phyloP scores from a whole-genome alignment of 2,888 invertebrate genomes.

The Netelia fuscicornis region DNA sequence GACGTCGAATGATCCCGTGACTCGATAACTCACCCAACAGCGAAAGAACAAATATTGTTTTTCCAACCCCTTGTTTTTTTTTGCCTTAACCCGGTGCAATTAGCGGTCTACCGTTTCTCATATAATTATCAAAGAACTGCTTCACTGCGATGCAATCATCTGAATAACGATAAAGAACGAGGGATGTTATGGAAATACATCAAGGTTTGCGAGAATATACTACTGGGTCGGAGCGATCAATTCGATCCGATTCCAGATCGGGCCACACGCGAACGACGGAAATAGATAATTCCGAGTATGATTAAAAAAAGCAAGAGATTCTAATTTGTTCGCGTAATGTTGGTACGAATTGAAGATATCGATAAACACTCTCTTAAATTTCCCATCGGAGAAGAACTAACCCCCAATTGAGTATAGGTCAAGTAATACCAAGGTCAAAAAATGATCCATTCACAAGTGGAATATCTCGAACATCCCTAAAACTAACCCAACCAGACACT shows the following conservation, averaged over 20 bases:
- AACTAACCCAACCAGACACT: too few relatives aligned
- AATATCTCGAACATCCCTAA: too few relatives aligned
- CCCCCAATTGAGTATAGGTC: too few relatives aligned
- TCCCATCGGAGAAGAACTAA: too few relatives aligned
- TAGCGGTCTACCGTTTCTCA: not conserved
- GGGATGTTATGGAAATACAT: not conserved
- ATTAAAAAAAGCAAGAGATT: not conserved
- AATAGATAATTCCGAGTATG: not conserved
- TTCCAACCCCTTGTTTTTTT: not conserved
- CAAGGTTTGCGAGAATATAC: not conserved
- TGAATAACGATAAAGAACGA: not conserved
- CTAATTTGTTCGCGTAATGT: not conserved
- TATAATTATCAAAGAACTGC: too few relatives aligned
- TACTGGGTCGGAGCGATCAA: slow-evolving; percentile 22
- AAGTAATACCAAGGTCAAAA: too few relatives aligned
- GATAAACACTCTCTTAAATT: too few relatives aligned
- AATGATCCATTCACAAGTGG: too few relatives aligned
- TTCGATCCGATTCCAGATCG: slow-evolving; percentile 12
- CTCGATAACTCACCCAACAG: slow-evolving; percentile 45
- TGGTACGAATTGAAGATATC: not conserved
- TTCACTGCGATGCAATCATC: too few relatives aligned
- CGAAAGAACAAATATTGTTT: slow-evolving; percentile 14
- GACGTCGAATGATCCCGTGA: slow-evolving; percentile 52
- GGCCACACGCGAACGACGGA: slow-evolving; percentile 15
- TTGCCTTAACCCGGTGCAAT: not conserved